Evolutionary conservation across 2,797 vertebrate species (phyloP), one percentile per base, ranked within the genome.

Genomic region (Psittacula derbiana): DNA sequence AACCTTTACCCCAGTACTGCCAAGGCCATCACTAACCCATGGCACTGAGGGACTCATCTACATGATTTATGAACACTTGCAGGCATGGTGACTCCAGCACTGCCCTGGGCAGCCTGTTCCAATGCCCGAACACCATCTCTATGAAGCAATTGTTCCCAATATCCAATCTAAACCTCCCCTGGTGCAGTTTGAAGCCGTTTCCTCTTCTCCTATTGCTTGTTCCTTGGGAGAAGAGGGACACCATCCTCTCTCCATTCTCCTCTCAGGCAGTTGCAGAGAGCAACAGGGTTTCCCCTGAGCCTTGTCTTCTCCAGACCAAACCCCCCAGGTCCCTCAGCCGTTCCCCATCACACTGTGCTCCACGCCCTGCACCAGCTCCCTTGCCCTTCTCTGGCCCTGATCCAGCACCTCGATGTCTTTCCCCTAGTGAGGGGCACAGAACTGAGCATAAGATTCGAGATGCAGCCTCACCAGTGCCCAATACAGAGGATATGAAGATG

Each of bases 41-140:
- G 21, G n/a, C 55, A 57, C 55, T 57, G n/a, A 33, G 21, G 9
- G 55, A 3, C 14, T 33, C 2, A 2, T 33, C n/a, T 33, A 33
- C n/a, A 16, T 0, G 0, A 1, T 57, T 2, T 16, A 9, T 33
- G n/a, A 33, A 24, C n/a, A 24, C 6, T 24, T 15, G 4, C n/a
- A 33, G n/a, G 21, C 21, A 57, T 1, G 2, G 21, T 57, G 43
- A 44, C 43, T 44, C 10, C 43, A 44, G 43, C 43, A 5, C 43
- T 44, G 55, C 55, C 55, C n/a, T 57, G 55, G n/a, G 55, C 55
- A 57, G 55, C n/a, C 55, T 57, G 13, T 57, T 57, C 53, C 55
- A 24, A 15, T 23, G 55, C 20, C 55, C 24, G n/a, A 57, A 9
- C 55, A 24, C 55, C n/a, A 8, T 33, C 19, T 23, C 12, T 14